Evolutionary conservation across 2,797 vertebrate species (phyloP).

Genomic region (Somateria mollissima): DNA sequence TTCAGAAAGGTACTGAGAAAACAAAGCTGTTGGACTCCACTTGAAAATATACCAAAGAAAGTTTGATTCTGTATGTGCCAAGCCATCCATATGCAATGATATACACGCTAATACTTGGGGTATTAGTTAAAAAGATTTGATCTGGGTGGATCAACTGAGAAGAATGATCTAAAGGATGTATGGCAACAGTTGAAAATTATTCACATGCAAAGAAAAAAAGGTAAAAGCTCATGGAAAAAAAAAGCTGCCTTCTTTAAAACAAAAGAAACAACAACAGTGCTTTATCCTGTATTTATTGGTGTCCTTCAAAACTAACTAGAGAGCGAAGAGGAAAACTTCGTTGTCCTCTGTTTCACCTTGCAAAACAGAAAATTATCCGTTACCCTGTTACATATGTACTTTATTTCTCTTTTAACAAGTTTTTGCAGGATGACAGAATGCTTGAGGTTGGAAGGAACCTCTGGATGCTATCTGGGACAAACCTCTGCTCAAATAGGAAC

Average conservation of each 20-base stretch:
- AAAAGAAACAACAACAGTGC: not conserved
- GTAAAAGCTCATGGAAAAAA: not conserved
- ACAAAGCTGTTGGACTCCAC: not conserved
- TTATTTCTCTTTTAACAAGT: not conserved
- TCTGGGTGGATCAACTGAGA: not conserved
- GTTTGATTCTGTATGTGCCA: not conserved
- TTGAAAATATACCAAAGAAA: not conserved
- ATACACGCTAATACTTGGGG: not conserved
- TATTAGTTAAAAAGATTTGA: not conserved
- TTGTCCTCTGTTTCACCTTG: not conserved
- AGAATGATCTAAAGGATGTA: not conserved
- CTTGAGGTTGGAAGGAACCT: too few relatives aligned
- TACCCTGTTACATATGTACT: not conserved
- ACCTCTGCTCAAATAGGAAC: too few relatives aligned
- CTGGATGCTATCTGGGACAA: too few relatives aligned
- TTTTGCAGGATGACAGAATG: too few relatives aligned
- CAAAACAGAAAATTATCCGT: not conserved
- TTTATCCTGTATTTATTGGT: not conserved
- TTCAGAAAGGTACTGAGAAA: not conserved
- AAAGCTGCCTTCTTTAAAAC: not conserved
- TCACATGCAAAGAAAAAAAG: not conserved
- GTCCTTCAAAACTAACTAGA: not conserved
- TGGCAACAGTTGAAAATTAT: not conserved
- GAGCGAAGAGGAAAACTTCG: not conserved
- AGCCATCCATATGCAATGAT: not conserved